Evolutionary conservation across 2,113 vertebrate genomes (phyloP).

Genomic region (Rhynchomys soricoides): DNA sequence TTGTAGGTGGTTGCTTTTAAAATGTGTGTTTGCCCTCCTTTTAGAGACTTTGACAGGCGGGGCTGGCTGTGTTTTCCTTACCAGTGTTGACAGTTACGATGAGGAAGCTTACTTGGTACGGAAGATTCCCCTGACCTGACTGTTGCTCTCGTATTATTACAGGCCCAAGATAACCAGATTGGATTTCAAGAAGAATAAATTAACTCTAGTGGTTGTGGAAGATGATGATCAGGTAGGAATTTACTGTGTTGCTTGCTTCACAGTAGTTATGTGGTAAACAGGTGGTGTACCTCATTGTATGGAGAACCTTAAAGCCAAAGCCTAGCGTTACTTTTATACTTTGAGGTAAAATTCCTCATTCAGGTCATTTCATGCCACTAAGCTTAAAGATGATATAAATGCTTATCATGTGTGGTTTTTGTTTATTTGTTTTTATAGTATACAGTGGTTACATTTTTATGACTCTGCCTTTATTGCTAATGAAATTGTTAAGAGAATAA

Average conservation of each 20-base stretch:
- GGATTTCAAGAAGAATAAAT: constrained; percentile 98
- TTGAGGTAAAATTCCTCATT: background rate
- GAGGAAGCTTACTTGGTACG: constrained; percentile 4
- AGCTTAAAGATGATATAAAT: background rate
- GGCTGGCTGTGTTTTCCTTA: background rate
- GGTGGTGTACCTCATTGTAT: background rate
- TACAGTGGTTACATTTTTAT: background rate
- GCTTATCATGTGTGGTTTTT: background rate
- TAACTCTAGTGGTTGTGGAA: constrained; percentile 98
- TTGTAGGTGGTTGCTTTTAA: constrained; percentile 44
- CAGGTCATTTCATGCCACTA: background rate
- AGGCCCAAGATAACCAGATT: constrained; percentile 99
- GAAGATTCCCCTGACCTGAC: constrained; percentile 52
- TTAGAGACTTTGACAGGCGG: background rate
- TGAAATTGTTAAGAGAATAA: background rate
- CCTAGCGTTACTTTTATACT: background rate
- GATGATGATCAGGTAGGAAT: constrained; percentile 96
- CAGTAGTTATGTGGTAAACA: background rate
- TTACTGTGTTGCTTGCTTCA: constrained; percentile 17
- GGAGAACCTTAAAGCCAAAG: background rate
- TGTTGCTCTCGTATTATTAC: constrained; percentile 56
- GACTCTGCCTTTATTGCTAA: background rate
- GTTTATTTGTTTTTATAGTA: background rate
- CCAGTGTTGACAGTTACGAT: constrained; percentile 24
- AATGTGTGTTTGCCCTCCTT: background rate